Conservation (phyloP, 37 sponge, comb jelly and placozoan genomes). For the Geodia barretti region DNA sequence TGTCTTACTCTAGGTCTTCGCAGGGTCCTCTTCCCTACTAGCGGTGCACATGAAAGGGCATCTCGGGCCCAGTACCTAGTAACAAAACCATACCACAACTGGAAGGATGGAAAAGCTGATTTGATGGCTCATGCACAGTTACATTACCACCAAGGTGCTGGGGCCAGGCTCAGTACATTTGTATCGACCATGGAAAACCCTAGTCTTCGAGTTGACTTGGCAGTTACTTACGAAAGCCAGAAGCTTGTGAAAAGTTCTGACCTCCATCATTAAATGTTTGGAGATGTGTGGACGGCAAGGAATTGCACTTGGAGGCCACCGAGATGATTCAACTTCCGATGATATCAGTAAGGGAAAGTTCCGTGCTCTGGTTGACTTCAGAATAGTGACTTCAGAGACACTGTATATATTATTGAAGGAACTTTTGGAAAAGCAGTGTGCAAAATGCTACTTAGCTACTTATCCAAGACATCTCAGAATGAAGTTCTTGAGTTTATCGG, state of each 20-base stretch:
- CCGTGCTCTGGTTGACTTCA: slow-evolving; percentile 29
- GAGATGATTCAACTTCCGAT: slow-evolving; percentile 32
- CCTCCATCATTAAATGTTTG: slow-evolving; percentile 30
- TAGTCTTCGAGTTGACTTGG: too few relatives aligned
- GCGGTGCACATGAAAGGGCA: too few relatives aligned
- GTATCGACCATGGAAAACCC: not conserved
- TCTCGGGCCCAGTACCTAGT: not conserved
- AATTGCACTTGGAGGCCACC: slow-evolving; percentile 45
- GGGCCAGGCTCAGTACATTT: not conserved
- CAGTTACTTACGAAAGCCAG: not conserved
- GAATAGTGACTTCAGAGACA: slow-evolving; percentile 37
- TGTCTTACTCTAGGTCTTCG: too few relatives aligned
- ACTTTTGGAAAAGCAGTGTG: slow-evolving; percentile 28
- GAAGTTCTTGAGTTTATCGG: slow-evolving; percentile 30
- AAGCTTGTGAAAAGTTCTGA: not conserved
- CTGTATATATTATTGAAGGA: slow-evolving; percentile 17
- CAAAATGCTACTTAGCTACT: slow-evolving; percentile 32
- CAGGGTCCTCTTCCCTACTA: too few relatives aligned
- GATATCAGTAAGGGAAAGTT: slow-evolving; percentile 47
- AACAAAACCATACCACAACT: slow-evolving; percentile 8
- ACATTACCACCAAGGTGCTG: not conserved
- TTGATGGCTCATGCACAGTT: not conserved
- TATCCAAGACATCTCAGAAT: slow-evolving; percentile 47
- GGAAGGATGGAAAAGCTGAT: slow-evolving; percentile 5
- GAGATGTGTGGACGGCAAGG: slow-evolving; percentile 49